Evolutionary conservation across 2,113 vertebrate species (phyloP), one percentile per base, ranked within the genome.

Genomic region (Chiloscyllium plagiosum): DNA sequence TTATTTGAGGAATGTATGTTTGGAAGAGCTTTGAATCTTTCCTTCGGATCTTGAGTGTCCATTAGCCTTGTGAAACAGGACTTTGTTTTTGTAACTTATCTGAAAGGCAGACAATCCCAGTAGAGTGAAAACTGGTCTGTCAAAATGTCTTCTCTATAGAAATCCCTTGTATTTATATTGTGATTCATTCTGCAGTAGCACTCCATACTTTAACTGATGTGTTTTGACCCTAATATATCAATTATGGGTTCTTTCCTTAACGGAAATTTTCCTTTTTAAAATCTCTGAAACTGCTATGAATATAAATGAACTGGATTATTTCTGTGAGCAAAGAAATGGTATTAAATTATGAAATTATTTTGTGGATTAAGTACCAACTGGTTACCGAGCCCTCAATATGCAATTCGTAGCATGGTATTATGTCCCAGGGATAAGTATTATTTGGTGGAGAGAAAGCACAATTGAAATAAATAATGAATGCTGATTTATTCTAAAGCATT

Each of bases 391-490:
- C 42, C 68, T 33, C 68, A 61, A 29, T 29, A 87, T 50, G 6
- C 17, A 33, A 56, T 89, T 33, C 3, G 26, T 13, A 72, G 42
- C 68, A 92, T 37, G 70, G 68, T 95, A 47, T 22, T n/a, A 13
- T 76, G 24, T 90, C 26, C 24, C 94, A 72, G n/a, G 68, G 69
- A 95, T 72, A 95, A 76, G 26, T 47, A 94, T 94, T 94, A 72
- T 95, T 95, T 95, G 29, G 68, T 72, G 47, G 26, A 70, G 69
- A 47, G 47, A 50, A 72, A 95, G 22, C 69, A 72, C 12, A 33
- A 52, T 50, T 50, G 87, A 90, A 61, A 90, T 90, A 17, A 70
- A 95, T 95, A 76, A 95, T 95, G 72, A 72, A 95, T 95, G 94
- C 68, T 52, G 47, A 42, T 33, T 95, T 95, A 12, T 95, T 95